Evolutionary conservation across 2,888 invertebrate genomes (phyloP), one percentile per base, ranked within the genome.

Genomic region (Drosophila quinaria): DNA sequence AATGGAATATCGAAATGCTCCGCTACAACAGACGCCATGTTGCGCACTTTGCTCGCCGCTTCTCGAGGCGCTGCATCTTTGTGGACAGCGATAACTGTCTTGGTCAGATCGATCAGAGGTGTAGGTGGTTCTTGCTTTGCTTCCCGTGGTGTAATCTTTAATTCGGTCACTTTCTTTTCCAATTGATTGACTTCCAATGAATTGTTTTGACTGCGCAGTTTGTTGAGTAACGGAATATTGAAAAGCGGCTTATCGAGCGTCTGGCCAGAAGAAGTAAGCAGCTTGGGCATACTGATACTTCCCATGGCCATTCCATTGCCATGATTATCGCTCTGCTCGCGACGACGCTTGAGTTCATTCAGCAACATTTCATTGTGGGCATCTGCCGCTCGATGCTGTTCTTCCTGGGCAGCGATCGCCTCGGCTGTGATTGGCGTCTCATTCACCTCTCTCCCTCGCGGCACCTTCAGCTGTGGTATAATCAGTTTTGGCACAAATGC

Each of bases 21-120:
- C 4, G 44, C 47, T 29, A 47, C 29, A 5, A 41, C 37, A 2
- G 37, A 33, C 8, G 37, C 69, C 22, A 49, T 68, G 19, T 54
- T 59, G 8, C 47, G 70, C 25, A 62, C 39, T 15, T 76, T 67
- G 44, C 52, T 70, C 2, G 90, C 81, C 33, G 78, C 68, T 37
- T 78, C 78, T n/a, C 81, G 75, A 1, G 74, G 84, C 2, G 73
- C 55, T 0, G 64, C 80, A 63, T 78, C 63, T n/a, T 59, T 60
- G 19, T 47, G 69, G 2, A 17, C 42, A 1, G 56, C 65, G 56
- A 91, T 90, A 2, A 92, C 68, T 3, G 92, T 87, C 4, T 80
- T 52, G 9, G 90, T 88, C 55, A 92, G 65, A 70, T 92, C 92
- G 17, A 92, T 92, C 9, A 75, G 65, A 47, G 25, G 15, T 29